Conservation (phyloP, 2,888 invertebrate species). For the Ferrisia virgata region DNA sequence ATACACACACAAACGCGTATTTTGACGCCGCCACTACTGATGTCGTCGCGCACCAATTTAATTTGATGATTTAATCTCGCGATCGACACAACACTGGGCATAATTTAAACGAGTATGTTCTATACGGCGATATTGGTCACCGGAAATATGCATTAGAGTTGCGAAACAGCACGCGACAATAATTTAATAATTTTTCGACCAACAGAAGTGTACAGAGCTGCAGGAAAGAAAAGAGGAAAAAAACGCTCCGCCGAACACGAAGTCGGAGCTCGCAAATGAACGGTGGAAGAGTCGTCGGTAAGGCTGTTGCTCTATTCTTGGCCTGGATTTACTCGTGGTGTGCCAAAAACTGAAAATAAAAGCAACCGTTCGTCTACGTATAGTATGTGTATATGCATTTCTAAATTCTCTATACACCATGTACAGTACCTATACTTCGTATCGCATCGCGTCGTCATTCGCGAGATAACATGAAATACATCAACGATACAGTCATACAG, state of each 20-base stretch:
- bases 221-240: background rate
- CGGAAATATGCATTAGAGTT: constrained; percentile 36
- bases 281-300: background rate
- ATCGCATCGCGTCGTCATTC: background rate
- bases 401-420: background rate
- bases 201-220: background rate
- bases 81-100: background rate
- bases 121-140: background rate
- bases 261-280: background rate
- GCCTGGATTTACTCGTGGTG: constrained; percentile 26
- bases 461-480: constrained; percentile 2
- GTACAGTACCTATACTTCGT: background rate
- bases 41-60: background rate
- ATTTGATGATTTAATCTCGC: background rate
- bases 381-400: constrained; percentile 31
- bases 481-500: too few species aligned
- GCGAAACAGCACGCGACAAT: constrained; percentile 36
- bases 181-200: constrained; percentile 8
- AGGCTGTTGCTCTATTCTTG: constrained; percentile 45
- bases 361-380: background rate
- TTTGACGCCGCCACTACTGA: background rate
- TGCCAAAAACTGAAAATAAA: constrained; percentile 42
- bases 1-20: background rate
- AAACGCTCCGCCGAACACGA: background rate
- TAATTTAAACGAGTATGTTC: background rate